A percentile compares a stretch with the other conserved stretches of the same genome.
Evolutionary conservation across 2,888 invertebrate genomes (phyloP).

Genomic region (Sminthurides aquaticus): DNA sequence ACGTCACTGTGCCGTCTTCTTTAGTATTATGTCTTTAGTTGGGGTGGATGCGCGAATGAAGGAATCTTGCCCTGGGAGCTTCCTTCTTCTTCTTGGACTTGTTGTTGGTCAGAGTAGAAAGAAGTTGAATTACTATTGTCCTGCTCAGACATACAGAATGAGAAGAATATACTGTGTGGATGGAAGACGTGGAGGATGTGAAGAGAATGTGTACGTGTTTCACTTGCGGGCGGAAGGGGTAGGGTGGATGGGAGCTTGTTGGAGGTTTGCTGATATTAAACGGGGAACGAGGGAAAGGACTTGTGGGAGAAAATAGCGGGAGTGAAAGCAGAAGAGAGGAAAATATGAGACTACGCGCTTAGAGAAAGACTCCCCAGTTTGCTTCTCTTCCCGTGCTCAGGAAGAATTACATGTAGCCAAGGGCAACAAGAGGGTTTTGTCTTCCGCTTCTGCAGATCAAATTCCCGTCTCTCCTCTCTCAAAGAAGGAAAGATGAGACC

Average conservation of each 20-base stretch:
- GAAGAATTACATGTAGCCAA: conserved; percentile 23
- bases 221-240: neutral
- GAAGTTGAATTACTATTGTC: too few relatives aligned
- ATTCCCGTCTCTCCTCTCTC: neutral
- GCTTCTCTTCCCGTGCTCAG: conserved; percentile 10
- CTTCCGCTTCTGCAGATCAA: conserved; percentile 5
- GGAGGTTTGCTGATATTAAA: neutral
- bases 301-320: neutral
- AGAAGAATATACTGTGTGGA: neutral
- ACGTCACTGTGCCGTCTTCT: neutral
- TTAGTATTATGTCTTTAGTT: too few relatives aligned
- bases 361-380: conserved; percentile 10
- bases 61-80: too few relatives aligned
- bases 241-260: neutral
- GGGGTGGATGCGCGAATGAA: too few relatives aligned
- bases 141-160: too few relatives aligned
- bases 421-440: conserved; percentile 27
- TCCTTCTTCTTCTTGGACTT: too few relatives aligned
- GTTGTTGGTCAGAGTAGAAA: too few relatives aligned
- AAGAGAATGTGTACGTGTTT: neutral
- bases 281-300: neutral
- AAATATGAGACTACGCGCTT: conserved; percentile 21
- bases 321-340: conserved; percentile 18
- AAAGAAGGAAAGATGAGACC: neutral
- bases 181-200: neutral